phyloP scores from a whole-genome alignment of 2,113 vertebrate species.

The Hippocampus comes region DNA sequence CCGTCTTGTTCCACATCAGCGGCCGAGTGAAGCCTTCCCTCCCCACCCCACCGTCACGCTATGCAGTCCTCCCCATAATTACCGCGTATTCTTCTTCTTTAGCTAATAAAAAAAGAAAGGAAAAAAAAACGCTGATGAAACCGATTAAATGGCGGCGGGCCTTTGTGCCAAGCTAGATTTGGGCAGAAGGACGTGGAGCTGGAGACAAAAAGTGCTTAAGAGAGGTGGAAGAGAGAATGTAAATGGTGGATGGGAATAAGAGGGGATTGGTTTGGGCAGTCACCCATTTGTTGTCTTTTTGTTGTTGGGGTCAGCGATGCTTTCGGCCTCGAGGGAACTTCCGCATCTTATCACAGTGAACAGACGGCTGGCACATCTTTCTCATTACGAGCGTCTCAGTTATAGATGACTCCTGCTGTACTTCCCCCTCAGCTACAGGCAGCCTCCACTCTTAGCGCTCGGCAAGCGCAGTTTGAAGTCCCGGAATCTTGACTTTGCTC shows the following conservation, averaged over 20 bases:
- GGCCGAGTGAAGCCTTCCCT: conserved; percentile 60
- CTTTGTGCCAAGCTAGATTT: conserved; percentile 58
- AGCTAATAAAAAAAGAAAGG: conserved; percentile 66
- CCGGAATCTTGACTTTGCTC: conserved; percentile 60
- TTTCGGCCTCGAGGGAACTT: conserved; percentile 66
- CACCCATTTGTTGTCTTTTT: conserved; percentile 70
- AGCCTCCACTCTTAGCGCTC: conserved; percentile 60
- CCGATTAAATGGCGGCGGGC: conserved; percentile 64
- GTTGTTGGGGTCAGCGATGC: conserved; percentile 70
- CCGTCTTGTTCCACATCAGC: conserved; percentile 63
- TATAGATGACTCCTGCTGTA: conserved; percentile 71
- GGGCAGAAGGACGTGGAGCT: conserved; percentile 33
- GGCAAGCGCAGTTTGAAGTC: conserved; percentile 62
- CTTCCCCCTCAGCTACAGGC: conserved; percentile 61
- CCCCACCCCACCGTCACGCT: conserved; percentile 47
- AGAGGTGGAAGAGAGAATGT: conserved; percentile 10
- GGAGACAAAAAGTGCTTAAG: conserved; percentile 30
- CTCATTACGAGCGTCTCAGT: conserved; percentile 72
- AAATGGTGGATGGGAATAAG: conserved; percentile 24
- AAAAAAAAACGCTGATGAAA: conserved; percentile 71
- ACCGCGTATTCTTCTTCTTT: conserved; percentile 73
- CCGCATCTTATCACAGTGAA: conserved; percentile 73
- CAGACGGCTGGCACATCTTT: conserved; percentile 72
- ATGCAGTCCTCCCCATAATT: conserved; percentile 66
- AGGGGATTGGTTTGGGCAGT: conserved; percentile 55